A percentile compares a stretch with the other conserved stretches of the same genome.
These are phyloP conservation scores for Lepetodrilus schrolli DNA, from an alignment of 2,888 invertebrate species.

Conservation along the genomic window DNA sequence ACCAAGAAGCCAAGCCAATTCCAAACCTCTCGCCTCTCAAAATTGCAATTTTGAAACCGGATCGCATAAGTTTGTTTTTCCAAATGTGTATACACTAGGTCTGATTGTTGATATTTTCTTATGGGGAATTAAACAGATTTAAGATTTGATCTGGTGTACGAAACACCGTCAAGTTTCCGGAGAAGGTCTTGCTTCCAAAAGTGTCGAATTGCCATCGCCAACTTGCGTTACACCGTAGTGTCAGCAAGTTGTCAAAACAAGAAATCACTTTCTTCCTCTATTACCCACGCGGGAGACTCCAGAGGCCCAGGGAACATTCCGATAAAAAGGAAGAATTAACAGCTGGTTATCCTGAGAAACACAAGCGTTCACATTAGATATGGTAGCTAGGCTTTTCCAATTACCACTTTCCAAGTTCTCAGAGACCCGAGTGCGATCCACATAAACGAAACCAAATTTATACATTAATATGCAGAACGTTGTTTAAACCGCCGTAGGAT, in stretches of 20 bases:
- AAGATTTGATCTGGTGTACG: slow-evolving; percentile 18
- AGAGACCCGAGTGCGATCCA: no score
- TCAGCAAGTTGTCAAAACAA: slow-evolving; percentile 24
- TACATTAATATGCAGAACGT: no score
- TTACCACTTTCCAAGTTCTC: background rate
- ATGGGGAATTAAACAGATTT: slow-evolving; percentile 22
- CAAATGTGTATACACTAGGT: slow-evolving; percentile 18
- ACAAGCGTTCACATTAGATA: background rate
- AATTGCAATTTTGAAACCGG: slow-evolving; percentile 11
- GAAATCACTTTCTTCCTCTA: slow-evolving; percentile 17
- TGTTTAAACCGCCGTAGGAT: no score
- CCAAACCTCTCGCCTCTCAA: background rate
- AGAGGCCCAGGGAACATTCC: background rate
- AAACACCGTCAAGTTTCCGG: slow-evolving; percentile 19
- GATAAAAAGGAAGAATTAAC: background rate
- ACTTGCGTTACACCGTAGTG: background rate
- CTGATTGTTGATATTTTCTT: slow-evolving; percentile 26
- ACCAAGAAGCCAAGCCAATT: no score
- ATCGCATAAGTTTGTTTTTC: slow-evolving; percentile 24
- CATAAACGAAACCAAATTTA: no score
- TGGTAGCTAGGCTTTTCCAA: slow-evolving; percentile 3
- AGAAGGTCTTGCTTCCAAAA: background rate
- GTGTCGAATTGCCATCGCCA: slow-evolving; percentile 19
- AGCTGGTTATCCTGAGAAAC: slow-evolving; percentile 3
- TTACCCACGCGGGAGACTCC: background rate